Conservation (phyloP, 2,797 vertebrate species). For the Australoheros facetus region DNA sequence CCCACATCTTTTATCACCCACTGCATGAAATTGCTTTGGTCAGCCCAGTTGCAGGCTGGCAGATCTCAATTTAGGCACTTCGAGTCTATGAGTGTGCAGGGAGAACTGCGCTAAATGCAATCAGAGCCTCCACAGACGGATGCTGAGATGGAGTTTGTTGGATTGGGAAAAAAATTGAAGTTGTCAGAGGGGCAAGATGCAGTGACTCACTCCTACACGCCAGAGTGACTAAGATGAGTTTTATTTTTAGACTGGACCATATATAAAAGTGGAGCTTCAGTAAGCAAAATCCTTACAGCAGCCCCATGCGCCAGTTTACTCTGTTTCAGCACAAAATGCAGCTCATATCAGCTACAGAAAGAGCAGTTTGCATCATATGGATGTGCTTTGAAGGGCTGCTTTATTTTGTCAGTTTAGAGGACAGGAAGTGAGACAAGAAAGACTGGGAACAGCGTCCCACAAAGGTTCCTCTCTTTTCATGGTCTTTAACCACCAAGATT, state of each 20-base stretch:
- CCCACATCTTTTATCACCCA: background rate
- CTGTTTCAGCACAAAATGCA: background rate
- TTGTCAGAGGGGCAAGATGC: constrained; percentile 13
- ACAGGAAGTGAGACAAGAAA: background rate
- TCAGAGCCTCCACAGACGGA: background rate
- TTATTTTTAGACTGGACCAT: constrained; percentile 42
- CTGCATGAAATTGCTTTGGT: constrained; percentile 18
- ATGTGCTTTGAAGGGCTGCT: background rate
- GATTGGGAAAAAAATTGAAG: background rate
- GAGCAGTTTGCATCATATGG: background rate
- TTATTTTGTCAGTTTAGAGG: background rate
- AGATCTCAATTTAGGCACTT: background rate
- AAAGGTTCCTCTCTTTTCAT: background rate
- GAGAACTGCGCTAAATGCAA: background rate
- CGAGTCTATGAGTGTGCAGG: background rate
- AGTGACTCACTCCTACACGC: constrained; percentile 53
- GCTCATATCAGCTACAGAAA: background rate
- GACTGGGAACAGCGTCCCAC: background rate
- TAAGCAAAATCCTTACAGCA: background rate
- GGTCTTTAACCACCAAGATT: background rate
- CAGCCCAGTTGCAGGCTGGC: background rate
- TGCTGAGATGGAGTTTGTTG: background rate
- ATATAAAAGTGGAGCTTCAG: constrained; percentile 15
- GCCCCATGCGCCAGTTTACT: background rate
- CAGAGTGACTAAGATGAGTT: constrained; percentile 49